Base-by-base conservation (phyloP, 2,113 vertebrate species). In the Hippolais icterina region DNA sequence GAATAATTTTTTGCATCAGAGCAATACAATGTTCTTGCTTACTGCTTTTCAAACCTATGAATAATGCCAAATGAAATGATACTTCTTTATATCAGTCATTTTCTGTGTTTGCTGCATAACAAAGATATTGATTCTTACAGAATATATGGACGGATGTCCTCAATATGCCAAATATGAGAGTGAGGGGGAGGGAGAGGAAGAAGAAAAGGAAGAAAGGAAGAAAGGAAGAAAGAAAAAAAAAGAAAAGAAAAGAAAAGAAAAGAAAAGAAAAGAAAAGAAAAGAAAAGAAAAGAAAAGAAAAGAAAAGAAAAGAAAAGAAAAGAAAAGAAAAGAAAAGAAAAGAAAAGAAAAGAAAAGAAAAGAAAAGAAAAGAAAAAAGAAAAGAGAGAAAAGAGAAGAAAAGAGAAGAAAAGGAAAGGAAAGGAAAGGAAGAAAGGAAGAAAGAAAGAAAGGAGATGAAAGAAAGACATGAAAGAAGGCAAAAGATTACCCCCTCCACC, bases 1-100 rank as follows among this genome's bases (percentile, higher is more conserved):
- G 83, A 96, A 70, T 81, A 90, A 42, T 72, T 68, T 80, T 53
- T 87, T 93, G 10, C 89, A 80, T 96, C 75, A 91, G 71, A 92
- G 61, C 93, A 89, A 95, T 85, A 79, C 78, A 90, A 79, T 86
- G 75, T 93, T 91, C 90, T 78, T 87, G 54, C 77, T 96, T 91
- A 75, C 64, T 68, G 39, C 65, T 96, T 87, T 96, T 85, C 72
- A 90, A 33, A 92, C 56, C 53, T 66, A 64, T 94, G 83, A 96
- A 93, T 91, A 94, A 88, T 93, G 57, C 65, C 1, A 1, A 89
- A 89, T 70, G 19, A 91, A 94, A 77, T 27, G 0, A 59, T 84
- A 70, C 54, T 74, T 83, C 77, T 90, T 93, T 74, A 64, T 74
- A 83, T 89, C 76, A 77, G 54, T 75, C 4, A 49, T 89, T 50